A percentile compares a stretch with the other conserved stretches of the same genome.
These are phyloP conservation scores for Mesitornis unicolor DNA, from an alignment of 2,113 vertebrate genomes.

Conservation along the genomic window DNA sequence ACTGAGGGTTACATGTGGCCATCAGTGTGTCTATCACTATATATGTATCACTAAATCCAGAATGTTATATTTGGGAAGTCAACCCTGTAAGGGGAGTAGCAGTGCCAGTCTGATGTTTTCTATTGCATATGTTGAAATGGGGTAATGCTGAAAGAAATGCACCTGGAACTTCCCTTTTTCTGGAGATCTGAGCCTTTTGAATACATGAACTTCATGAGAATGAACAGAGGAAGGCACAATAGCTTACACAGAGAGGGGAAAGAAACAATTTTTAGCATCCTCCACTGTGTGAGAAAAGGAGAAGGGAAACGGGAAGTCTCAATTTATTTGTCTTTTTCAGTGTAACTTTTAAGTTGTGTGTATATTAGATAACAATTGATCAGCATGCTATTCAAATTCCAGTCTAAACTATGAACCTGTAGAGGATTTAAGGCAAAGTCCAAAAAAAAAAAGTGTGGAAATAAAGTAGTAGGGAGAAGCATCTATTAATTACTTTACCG, in stretches of 20 bases:
- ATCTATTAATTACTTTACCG: neutral
- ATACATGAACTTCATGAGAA: neutral
- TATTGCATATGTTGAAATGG: neutral
- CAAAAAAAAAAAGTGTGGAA: neutral
- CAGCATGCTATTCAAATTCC: neutral
- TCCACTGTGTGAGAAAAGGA: neutral
- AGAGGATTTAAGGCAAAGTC: neutral
- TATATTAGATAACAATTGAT: neutral
- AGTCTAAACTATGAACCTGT: neutral
- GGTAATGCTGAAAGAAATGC: neutral
- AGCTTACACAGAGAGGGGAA: neutral
- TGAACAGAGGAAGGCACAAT: neutral
- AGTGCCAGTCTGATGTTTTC: neutral
- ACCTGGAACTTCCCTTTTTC: neutral
- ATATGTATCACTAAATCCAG: neutral
- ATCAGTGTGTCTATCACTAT: neutral
- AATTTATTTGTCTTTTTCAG: neutral
- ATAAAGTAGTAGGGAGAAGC: neutral
- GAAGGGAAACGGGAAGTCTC: neutral
- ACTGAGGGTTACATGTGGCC: neutral
- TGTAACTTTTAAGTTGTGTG: neutral
- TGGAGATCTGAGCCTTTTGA: neutral
- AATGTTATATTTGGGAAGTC: neutral
- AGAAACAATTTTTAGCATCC: neutral
- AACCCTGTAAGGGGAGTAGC: neutral